Evolutionary conservation across 2,888 invertebrate species (phyloP).

Genomic region (Cheilosia variabilis): DNA sequence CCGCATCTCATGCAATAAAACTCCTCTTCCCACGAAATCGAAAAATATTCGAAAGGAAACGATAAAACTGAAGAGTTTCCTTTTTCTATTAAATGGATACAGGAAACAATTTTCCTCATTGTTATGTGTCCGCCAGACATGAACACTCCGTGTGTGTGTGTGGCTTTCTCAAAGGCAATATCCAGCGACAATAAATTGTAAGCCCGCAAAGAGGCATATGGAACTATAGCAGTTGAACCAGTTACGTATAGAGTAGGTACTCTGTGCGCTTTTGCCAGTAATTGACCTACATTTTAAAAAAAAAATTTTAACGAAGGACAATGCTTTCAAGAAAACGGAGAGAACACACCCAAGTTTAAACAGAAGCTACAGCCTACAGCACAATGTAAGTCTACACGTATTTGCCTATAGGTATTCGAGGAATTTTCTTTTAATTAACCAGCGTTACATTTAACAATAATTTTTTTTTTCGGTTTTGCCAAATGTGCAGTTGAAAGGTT

Average conservation of each 20-base stretch:
- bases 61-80: constrained; percentile 83
- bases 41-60: constrained; percentile 81
- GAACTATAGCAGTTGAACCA: constrained; percentile 12
- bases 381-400: neutral
- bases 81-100: constrained; percentile 83
- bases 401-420: constrained; percentile 3
- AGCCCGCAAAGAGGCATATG: constrained; percentile 36
- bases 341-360: neutral
- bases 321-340: neutral
- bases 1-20: constrained; percentile 63
- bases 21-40: constrained; percentile 58
- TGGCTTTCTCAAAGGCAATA: neutral
- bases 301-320: constrained; percentile 42
- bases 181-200: constrained; percentile 58
- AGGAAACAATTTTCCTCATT: constrained; percentile 83
- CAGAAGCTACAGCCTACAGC: neutral
- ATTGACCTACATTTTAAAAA: constrained; percentile 63
- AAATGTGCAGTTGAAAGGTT: constrained; percentile 38
- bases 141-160: neutral
- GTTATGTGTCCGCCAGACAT: constrained; percentile 80
- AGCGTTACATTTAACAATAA: constrained; percentile 52
- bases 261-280: constrained; percentile 21
- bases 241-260: neutral
- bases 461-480: constrained; percentile 33
- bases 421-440: constrained; percentile 53